Conservation (phyloP, 2,797 vertebrate species). For the Malacoctenus gilli region DNA sequence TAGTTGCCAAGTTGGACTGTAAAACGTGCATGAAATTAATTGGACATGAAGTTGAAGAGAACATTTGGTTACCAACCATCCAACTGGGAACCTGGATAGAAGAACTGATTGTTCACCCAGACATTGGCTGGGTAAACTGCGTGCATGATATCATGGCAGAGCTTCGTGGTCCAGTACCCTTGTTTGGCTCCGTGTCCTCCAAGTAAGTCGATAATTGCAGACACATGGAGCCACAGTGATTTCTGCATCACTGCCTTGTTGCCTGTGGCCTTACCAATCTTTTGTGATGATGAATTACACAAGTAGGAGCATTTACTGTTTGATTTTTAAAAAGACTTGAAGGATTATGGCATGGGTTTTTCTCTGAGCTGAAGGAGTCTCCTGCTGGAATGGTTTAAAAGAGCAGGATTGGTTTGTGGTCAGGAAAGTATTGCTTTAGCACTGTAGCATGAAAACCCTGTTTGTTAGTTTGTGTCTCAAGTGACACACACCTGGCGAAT, state of each 20-base stretch:
- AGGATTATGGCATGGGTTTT: no score
- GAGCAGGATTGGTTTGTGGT: conserved; percentile 41
- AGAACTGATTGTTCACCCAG: conserved; percentile 39
- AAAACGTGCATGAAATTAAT: conserved; percentile 47
- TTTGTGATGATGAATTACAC: conserved; percentile 1
- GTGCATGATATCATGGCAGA: conserved; percentile 55
- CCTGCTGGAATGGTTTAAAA: conserved; percentile 33
- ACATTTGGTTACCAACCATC: conserved; percentile 49
- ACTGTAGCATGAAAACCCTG: conserved; percentile 50
- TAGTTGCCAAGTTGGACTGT: conserved; percentile 30
- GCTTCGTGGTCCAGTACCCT: conserved; percentile 43
- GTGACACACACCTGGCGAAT: no score
- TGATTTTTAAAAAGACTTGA: no score
- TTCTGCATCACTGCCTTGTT: conserved; percentile 12
- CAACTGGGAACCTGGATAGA: conserved; percentile 48
- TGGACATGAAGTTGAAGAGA: conserved; percentile 39
- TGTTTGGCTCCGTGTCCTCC: conserved; percentile 34
- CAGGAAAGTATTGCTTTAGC: conserved; percentile 61
- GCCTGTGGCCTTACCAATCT: conserved; percentile 38
- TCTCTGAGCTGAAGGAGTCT: conserved; percentile 1
- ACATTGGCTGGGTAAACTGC: conserved; percentile 42
- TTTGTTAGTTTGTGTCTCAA: conserved; percentile 56
- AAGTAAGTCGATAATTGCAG: conserved; percentile 51
- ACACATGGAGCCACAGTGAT: conserved; percentile 40
- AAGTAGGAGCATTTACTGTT: no score